These are phyloP conservation scores for Aldabrachelys gigantea DNA, from an alignment of 2,113 vertebrate species.

Conservation along the genomic window DNA sequence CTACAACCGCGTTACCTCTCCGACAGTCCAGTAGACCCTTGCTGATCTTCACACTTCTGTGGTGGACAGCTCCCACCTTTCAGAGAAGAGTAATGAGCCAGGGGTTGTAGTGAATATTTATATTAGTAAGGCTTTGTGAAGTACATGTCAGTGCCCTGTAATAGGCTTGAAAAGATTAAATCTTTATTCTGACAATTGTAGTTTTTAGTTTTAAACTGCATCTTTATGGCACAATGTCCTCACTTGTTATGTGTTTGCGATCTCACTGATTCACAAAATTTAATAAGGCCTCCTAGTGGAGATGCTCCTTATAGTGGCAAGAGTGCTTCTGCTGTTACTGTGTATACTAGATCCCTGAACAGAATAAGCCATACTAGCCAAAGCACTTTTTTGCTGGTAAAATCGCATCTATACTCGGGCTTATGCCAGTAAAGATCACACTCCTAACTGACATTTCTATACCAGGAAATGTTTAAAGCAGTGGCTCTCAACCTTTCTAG, in stretches of 20 bases:
- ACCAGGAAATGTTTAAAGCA: accelerated
- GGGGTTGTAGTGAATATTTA: background rate
- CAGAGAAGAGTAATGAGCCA: background rate
- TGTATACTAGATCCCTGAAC: background rate
- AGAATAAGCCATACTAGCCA: background rate
- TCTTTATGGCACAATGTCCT: background rate
- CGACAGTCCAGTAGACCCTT: accelerated
- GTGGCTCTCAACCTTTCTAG: too few species aligned
- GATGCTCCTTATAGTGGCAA: background rate
- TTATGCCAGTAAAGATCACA: background rate
- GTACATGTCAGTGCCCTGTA: background rate
- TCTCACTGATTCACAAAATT: background rate
- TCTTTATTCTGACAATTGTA: background rate
- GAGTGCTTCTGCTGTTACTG: background rate
- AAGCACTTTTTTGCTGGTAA: background rate
- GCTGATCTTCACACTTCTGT: background rate
- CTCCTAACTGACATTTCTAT: background rate
- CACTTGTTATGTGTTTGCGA: background rate
- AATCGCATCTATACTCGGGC: accelerated
- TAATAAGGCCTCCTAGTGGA: background rate
- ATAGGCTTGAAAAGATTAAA: background rate
- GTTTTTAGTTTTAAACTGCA: background rate
- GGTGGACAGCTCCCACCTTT: background rate
- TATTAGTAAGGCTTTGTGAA: background rate
- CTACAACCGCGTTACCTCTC: background rate